Evolutionary conservation across 2,797 vertebrate genomes (phyloP), one percentile per base, ranked within the genome.

Genomic region (Neopelma chrysocephalum): DNA sequence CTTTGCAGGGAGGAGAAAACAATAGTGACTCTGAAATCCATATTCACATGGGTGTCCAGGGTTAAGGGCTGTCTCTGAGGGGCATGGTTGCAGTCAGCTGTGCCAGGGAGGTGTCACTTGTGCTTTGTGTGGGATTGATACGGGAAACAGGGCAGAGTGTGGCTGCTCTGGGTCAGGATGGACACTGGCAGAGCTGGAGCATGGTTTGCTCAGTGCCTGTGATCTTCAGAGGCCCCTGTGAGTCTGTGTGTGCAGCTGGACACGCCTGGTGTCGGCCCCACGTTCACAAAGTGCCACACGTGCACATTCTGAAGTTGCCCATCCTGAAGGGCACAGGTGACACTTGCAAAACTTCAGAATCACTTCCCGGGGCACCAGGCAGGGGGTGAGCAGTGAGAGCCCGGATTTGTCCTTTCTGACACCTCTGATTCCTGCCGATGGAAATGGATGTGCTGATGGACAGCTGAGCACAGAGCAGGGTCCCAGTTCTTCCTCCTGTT

Each of bases 71-170:
- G 50, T 50, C 82, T 79, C 60, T 58, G 83, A 68, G 42, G 75
- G 71, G 76, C 80, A 73, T 36, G 88, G 5, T 85, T 71, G 69
- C 82, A n/a, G 89, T 7, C 88, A 89, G 78, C 83, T 45, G 20
- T 93, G 90, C 91, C 88, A 93, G 86, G 17, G n/a, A 62, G 88
- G 61, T 92, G 94, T 87, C 92, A 80, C 75, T 79, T 47, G 91
- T 87, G 83, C 86, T 94, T 82, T 91, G 91, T 82, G 76, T 70
- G 68, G 77, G 31, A 29, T 1, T 58, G 88, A 54, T 68, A 12
- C 17, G 27, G 71, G 82, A 85, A 90, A n/a, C 68, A 18, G 96
- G 91, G 81, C 94, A 90, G 88, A 66, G 76, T 15, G 29, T 31
- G 82, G 8, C 82, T 78, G 43, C 18, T 1, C 69, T 51, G 31